phyloP scores from a whole-genome alignment of 2,888 invertebrate species.

The Ormia ochracea region DNA sequence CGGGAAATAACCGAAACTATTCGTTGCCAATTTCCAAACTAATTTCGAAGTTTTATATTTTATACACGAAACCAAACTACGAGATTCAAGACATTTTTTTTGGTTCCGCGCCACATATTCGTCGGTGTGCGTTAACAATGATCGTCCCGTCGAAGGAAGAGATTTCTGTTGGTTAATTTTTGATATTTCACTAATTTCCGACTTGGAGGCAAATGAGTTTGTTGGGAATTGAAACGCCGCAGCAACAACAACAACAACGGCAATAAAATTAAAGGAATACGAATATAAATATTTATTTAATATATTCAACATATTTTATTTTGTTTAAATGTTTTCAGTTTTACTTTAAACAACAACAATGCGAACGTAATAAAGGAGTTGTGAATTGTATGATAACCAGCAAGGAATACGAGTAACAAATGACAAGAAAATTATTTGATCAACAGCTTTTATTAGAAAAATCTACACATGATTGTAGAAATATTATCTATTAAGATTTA shows the following conservation, averaged over 20 bases:
- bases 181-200: constrained; percentile 18
- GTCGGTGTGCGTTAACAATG: constrained; percentile 67
- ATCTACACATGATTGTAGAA: constrained; percentile 27
- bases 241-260: constrained; percentile 16
- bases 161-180: constrained; percentile 2
- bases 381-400: constrained; percentile 19
- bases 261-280: constrained; percentile 14
- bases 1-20: constrained; percentile 73
- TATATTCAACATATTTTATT: constrained; percentile 13
- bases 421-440: constrained; percentile 51
- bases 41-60: constrained; percentile 74
- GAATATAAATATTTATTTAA: constrained; percentile 10
- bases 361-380: not conserved
- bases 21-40: constrained; percentile 74
- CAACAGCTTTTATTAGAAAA: constrained; percentile 59
- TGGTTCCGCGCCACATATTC: constrained; percentile 72
- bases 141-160: constrained; percentile 9
- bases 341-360: not conserved
- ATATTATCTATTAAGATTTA: not conserved
- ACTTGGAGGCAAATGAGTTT: constrained; percentile 4
- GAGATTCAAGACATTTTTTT: constrained; percentile 71
- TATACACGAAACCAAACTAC: constrained; percentile 72
- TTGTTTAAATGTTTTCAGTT: not conserved
- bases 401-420: constrained; percentile 51
- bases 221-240: constrained; percentile 24